A percentile compares a stretch with the other conserved stretches of the same genome.
Conservation (phyloP, 2,797 vertebrate genomes). For the Acrossocheilus wenchowensis region DNA sequence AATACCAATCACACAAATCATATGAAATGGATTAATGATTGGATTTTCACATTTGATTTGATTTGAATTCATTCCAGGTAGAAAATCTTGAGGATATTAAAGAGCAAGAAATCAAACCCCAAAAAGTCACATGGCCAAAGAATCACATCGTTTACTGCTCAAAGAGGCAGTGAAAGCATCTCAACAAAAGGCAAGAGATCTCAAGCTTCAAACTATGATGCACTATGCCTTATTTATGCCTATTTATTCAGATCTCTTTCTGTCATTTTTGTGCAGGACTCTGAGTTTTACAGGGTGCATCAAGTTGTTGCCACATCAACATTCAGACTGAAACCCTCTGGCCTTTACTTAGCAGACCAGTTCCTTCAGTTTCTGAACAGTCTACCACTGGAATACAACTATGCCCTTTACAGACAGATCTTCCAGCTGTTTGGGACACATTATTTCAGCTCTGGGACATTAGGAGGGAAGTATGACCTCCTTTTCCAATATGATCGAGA, state of each 20-base stretch:
- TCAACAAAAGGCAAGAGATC: conserved; percentile 80
- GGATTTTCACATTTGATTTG: background rate
- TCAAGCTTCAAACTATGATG: background rate
- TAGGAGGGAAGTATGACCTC: conserved; percentile 92
- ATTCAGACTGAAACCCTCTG: conserved; percentile 81
- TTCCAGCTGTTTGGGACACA: conserved; percentile 94
- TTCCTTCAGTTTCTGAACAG: conserved; percentile 87
- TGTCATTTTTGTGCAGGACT: conserved; percentile 78
- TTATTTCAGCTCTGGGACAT: conserved; percentile 86
- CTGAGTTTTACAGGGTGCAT: conserved; percentile 86
- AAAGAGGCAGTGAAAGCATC: conserved; percentile 82
- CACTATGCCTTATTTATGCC: background rate
- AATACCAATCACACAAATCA: background rate
- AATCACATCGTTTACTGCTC: conserved; percentile 42
- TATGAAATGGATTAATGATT: background rate
- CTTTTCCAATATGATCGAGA: conserved; percentile 90
- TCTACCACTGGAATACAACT: conserved; percentile 92
- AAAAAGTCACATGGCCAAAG: conserved; percentile 49
- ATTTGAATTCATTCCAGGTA: conserved; percentile 73
- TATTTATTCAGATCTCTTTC: background rate
- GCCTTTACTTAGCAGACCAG: conserved; percentile 83
- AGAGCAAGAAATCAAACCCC: conserved; percentile 54
- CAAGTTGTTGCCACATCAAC: conserved; percentile 86
- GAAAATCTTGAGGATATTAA: conserved; percentile 78
- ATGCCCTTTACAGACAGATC: conserved; percentile 88